A percentile compares a stretch with the other conserved stretches of the same genome.
Evolutionary conservation across 2,797 vertebrate genomes (phyloP).

Genomic region (Diplodus puntazzo): DNA sequence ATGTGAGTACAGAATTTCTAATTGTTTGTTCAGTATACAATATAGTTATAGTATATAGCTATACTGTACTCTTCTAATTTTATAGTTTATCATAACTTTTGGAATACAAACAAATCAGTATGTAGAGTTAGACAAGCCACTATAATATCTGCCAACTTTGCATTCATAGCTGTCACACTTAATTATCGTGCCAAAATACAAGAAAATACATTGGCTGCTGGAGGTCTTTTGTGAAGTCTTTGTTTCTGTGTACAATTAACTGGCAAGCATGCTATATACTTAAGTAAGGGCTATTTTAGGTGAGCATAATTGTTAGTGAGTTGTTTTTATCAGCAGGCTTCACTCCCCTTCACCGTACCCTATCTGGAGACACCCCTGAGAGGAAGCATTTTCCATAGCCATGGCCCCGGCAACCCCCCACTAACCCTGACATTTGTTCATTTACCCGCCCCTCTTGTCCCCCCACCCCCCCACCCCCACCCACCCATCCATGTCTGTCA

Average conservation of each 20-base stretch:
- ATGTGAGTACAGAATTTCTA: background rate
- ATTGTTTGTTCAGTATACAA: conserved; percentile 36
- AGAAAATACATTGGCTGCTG: conserved; percentile 79
- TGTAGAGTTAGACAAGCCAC: conserved; percentile 74
- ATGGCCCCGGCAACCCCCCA: conserved; percentile 71
- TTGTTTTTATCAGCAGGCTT: conserved; percentile 87
- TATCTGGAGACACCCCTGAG: conserved; percentile 77
- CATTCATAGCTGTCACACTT: conserved; percentile 80
- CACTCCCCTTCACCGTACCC: conserved; percentile 78
- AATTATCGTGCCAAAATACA: conserved; percentile 83
- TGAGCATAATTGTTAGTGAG: conserved; percentile 84
- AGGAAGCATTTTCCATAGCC: conserved; percentile 76
- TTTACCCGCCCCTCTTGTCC: conserved; percentile 70
- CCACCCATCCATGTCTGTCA: conserved; percentile 70
- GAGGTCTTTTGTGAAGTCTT: conserved; percentile 81
- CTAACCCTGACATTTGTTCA: conserved; percentile 80
- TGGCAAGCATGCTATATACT: conserved; percentile 80
- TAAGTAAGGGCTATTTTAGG: conserved; percentile 84
- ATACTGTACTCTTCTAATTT: conserved; percentile 34
- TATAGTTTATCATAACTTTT: conserved; percentile 67
- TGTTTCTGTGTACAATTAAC: conserved; percentile 85
- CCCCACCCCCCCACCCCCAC: conserved; percentile 9
- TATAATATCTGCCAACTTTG: conserved; percentile 80
- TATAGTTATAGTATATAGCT: conserved; percentile 8
- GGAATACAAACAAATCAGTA: conserved; percentile 71